Evolutionary conservation across 2,113 vertebrate genomes (phyloP), one percentile per base, ranked within the genome.

Genomic region (Dicaeum eximium): DNA sequence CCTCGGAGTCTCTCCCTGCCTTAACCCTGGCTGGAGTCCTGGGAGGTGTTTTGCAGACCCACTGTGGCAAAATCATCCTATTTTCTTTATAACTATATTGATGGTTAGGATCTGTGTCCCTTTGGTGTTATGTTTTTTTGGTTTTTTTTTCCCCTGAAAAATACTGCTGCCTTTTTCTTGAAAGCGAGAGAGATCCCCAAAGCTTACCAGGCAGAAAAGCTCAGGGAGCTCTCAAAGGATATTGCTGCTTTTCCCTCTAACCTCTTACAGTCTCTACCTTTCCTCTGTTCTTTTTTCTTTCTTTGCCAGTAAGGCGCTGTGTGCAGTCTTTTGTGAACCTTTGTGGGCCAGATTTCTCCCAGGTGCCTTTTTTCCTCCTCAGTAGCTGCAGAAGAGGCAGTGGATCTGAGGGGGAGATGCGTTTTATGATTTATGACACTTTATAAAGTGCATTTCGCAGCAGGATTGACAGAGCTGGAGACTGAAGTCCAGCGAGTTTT

Each of bases 301-400:
- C 95, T 95, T 91, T 64, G 37, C 90, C 33, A 60, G 94, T 50
- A 53, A 95, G 92, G 88, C 72, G 7, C 92, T 80, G 92, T 97
- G 95, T 86, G 97, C 95, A 96, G 65, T 96, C 92, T 97, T 92
- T 89, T 96, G 88, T 94, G 94, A 97, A 97, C 95, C 96, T 97
- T 95, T 79, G 78, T 87, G 84, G 94, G 72, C 87, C 88, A 61
- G 81, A 65, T 93, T 96, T 95, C 91, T 97, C 95, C 90, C 94
- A 78, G 95, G 95, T 95, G 94, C 95, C 94, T 97, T 93, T 92
- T 93, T 96, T 97, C 94, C 85, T 95, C 86, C 85, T 66, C 90
- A 88, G 92, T 80, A 95, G 84, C 71, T 74, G 80, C 47, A 60
- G 93, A 90, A 91, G 88, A 96, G 92, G 91, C 91, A 78, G 72